Conservation (phyloP, 2,113 vertebrate genomes). For the Melanostigma gelatinosum region DNA sequence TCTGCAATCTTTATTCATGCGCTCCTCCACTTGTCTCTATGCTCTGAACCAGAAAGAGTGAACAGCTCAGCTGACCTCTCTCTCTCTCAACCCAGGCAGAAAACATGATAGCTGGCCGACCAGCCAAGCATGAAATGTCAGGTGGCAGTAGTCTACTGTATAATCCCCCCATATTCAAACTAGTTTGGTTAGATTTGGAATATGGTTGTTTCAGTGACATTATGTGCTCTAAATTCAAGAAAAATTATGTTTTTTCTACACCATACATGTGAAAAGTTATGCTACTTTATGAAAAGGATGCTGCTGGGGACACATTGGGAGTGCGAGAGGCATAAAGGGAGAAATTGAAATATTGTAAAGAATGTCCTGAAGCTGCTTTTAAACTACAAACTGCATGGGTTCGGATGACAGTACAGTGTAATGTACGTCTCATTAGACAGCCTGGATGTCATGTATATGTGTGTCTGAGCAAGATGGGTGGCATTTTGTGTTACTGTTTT, state of each 20-base stretch:
- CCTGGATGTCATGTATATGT: constrained; percentile 9
- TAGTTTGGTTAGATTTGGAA: constrained; percentile 16
- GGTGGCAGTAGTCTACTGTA: constrained; percentile 61
- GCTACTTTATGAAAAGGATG: neutral
- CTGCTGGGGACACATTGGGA: neutral
- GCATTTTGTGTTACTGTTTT: constrained; percentile 15
- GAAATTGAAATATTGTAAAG: neutral
- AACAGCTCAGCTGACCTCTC: constrained; percentile 56
- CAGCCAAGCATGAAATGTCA: constrained; percentile 73
- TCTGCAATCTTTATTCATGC: constrained; percentile 10
- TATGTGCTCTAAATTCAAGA: constrained; percentile 31
- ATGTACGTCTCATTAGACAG: neutral
- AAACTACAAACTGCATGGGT: neutral
- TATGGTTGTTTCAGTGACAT: constrained; percentile 24
- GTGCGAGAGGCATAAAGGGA: neutral
- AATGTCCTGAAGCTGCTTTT: neutral
- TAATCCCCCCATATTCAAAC: constrained; percentile 48
- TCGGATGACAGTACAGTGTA: neutral
- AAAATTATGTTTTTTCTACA: neutral
- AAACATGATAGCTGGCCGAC: constrained; percentile 59
- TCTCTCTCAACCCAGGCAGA: constrained; percentile 64
- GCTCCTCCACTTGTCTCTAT: constrained; percentile 20
- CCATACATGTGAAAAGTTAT: neutral
- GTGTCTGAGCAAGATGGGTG: constrained; percentile 4
- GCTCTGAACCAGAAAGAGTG: constrained; percentile 24